Evolutionary conservation across 2,113 vertebrate species (phyloP).

Genomic region (Mustelus asterias): DNA sequence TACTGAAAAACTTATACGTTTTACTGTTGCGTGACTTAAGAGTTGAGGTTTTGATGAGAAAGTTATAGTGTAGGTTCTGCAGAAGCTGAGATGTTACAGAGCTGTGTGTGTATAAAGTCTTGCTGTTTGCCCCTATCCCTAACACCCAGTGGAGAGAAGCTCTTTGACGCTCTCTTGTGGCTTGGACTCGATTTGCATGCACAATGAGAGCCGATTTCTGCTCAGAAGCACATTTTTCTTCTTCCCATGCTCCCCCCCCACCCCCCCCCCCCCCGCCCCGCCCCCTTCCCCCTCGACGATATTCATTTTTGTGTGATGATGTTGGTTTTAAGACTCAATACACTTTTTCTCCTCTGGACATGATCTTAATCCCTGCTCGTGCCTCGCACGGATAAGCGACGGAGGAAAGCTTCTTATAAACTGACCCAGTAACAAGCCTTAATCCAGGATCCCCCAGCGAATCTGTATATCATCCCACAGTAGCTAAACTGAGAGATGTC

Average conservation of each 20-base stretch:
- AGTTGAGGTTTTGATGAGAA: neutral
- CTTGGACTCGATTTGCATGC: neutral
- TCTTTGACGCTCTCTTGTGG: constrained; percentile 26
- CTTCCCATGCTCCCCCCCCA: too few relatives aligned
- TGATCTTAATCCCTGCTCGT: neutral
- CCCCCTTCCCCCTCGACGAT: too few relatives aligned
- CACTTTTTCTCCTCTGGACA: neutral
- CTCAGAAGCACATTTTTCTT: neutral
- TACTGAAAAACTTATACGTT: neutral
- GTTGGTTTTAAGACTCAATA: neutral
- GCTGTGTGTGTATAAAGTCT: neutral
- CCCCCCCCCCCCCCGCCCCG: too few relatives aligned
- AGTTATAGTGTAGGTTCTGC: neutral
- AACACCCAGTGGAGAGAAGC: neutral
- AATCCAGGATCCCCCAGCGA: neutral
- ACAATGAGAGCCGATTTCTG: neutral
- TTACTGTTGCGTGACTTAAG: neutral
- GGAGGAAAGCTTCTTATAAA: neutral
- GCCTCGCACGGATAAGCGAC: neutral
- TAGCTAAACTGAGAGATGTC: neutral
- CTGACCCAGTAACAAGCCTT: neutral
- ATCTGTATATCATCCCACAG: neutral
- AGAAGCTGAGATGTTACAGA: neutral
- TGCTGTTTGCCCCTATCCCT: neutral
- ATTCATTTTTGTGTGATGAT: neutral